phyloP scores from a whole-genome alignment of 2,113 vertebrate species.

The Trinectes maculatus region DNA sequence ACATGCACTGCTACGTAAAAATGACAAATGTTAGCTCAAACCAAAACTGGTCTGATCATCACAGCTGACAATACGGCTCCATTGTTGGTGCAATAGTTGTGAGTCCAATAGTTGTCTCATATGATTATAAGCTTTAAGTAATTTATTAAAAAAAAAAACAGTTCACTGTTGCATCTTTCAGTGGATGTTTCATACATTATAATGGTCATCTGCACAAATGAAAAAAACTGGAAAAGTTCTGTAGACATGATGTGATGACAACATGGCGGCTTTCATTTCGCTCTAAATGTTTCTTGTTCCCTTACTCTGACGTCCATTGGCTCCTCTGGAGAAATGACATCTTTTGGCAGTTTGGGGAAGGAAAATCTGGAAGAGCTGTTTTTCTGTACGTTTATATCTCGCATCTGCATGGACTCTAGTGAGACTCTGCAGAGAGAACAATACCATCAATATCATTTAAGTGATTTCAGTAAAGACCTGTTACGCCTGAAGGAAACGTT shows the following conservation, averaged over 20 bases:
- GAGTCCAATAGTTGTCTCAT: not conserved
- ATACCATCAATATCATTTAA: not conserved
- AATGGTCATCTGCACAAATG: not conserved
- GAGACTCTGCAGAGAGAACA: conserved; percentile 64
- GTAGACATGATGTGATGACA: not conserved
- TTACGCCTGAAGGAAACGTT: not conserved
- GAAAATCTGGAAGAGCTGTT: conserved; percentile 84
- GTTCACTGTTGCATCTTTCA: too few species aligned
- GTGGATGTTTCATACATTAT: too few species aligned
- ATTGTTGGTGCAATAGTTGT: not conserved
- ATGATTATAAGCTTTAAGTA: not conserved
- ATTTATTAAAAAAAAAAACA: too few species aligned
- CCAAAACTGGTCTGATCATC: not conserved
- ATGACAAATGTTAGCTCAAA: not conserved
- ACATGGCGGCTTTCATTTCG: not conserved
- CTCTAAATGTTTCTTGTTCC: not conserved
- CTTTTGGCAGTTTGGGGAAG: conserved; percentile 81
- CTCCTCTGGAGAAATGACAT: conserved; percentile 73
- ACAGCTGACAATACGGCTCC: not conserved
- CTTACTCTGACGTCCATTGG: conserved; percentile 89
- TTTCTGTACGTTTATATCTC: conserved; percentile 73
- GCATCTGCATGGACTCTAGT: conserved; percentile 66
- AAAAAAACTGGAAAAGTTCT: not conserved
- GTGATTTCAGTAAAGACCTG: not conserved
- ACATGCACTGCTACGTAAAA: not conserved